Evolutionary conservation across 2,113 vertebrate genomes (phyloP), one percentile per base, ranked within the genome.

Genomic region (Orcinus orca): DNA sequence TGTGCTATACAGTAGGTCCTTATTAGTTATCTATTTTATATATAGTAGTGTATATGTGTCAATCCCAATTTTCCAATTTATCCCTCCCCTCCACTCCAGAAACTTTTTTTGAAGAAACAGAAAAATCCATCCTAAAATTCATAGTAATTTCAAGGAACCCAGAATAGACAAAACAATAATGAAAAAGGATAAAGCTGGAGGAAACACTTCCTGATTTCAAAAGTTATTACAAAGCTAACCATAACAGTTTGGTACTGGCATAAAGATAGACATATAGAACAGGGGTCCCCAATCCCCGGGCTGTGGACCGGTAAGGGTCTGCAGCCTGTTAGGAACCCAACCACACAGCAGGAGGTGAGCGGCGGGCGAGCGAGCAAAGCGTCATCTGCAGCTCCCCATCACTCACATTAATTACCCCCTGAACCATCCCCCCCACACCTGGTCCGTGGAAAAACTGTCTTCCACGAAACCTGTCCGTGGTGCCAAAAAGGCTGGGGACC

Each of bases 121-220:
- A 58, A 93, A 44, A 86, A 77, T 58, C 71, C 36, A 86, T n/a
- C 50, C 82, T 77, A 77, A 93, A 86, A 93, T 44, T 93, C 55
- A 3, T 10, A 74, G 90, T 63, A 65, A 83, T 65, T 17, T 36
- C 82, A 77, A 86, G 60, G 36, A 9, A 67, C 60, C 82, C 60
- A 86, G n/a, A 85, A 58, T 44, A 58, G 36, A 38, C 47, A 86
- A 67, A 93, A 85, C 47, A 74, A 14, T 55, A 55, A 3, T 21
- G 55, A 93, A 93, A 92, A 74, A 76, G n/a, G 36, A 77, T 50
- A 77, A 91, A 93, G 21, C 29, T 58, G 23, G 7, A 86, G 15
- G 36, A 93, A 47, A 93, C 5, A 86, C 10, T 77, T 67, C 21
- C 29, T n/a, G 38, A 86, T 67, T 67, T 86, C 47, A 67, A 36